These are phyloP conservation scores for Silurus meridionalis DNA, from an alignment of 2,113 vertebrate genomes.

Conservation along the genomic window DNA sequence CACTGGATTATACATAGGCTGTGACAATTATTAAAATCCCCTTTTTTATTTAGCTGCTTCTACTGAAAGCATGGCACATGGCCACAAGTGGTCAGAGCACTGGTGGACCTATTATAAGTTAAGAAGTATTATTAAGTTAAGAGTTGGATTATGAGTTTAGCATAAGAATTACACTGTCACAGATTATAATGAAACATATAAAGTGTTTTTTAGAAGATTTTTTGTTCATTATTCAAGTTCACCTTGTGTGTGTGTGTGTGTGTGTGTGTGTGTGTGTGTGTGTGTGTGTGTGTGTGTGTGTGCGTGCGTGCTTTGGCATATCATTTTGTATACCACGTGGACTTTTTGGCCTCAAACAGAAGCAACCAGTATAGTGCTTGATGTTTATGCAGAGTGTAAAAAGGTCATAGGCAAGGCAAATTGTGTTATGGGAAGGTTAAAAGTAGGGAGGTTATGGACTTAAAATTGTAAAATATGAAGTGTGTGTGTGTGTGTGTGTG, in stretches of 20 bases:
- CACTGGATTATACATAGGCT: slow-evolving; percentile 40
- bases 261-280: slow-evolving; percentile 47
- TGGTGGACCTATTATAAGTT: slow-evolving; percentile 14
- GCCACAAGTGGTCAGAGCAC: neutral
- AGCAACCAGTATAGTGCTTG: slow-evolving; percentile 10
- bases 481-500: neutral
- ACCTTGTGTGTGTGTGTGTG: slow-evolving; percentile 42
- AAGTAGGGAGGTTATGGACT: slow-evolving; percentile 59
- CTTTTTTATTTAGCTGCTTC: slow-evolving; percentile 2
- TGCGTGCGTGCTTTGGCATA: too few species aligned
- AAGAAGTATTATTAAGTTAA: neutral
- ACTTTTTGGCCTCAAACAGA: neutral
- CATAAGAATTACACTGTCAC: slow-evolving; percentile 25
- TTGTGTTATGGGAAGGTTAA: slow-evolving; percentile 18
- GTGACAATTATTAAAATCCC: slow-evolving; percentile 12
- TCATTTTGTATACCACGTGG: too few species aligned
- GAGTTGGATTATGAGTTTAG: neutral
- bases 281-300: slow-evolving; percentile 50
- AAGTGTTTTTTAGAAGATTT: slow-evolving; percentile 34
- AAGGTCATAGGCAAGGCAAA: slow-evolving; percentile 24
- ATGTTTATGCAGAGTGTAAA: neutral
- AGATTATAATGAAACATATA: neutral
- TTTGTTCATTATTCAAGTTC: slow-evolving; percentile 13
- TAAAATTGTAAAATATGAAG: slow-evolving; percentile 40
- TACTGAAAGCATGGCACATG: neutral